phyloP scores from a whole-genome alignment of 2,113 vertebrate species.

The Semnornis frantzii region DNA sequence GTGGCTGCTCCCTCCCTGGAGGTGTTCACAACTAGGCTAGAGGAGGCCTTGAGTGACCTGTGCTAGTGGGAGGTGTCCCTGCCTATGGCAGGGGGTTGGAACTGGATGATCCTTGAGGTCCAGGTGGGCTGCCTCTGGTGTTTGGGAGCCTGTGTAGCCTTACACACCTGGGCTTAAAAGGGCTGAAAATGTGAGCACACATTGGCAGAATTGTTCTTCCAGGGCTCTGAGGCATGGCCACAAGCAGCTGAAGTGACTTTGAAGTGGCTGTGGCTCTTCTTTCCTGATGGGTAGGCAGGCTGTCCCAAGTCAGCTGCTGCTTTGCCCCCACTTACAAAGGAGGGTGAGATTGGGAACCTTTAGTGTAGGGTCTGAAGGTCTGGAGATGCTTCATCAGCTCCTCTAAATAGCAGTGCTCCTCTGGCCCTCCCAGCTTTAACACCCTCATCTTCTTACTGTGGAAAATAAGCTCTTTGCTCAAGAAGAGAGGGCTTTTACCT shows the following conservation, averaged over 20 bases:
- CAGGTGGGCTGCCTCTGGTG: too few species aligned
- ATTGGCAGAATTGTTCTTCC: background rate
- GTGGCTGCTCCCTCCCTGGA: too few species aligned
- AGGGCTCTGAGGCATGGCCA: background rate
- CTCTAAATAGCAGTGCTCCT: background rate
- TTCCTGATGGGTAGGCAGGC: rapidly evolving
- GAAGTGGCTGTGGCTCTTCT: background rate
- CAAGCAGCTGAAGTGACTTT: background rate
- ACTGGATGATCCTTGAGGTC: too few species aligned
- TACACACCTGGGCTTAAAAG: background rate
- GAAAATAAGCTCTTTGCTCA: conserved; percentile 7
- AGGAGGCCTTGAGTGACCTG: too few species aligned
- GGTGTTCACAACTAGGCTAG: too few species aligned
- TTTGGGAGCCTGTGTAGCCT: background rate
- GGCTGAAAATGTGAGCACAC: rapidly evolving
- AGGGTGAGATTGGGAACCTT: rapidly evolving
- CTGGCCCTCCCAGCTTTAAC: background rate
- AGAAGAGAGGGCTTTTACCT: background rate
- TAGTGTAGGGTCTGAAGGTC: background rate
- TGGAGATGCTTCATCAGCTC: background rate
- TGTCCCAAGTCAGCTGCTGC: background rate
- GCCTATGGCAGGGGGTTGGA: too few species aligned
- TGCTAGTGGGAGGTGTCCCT: too few species aligned
- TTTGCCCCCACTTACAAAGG: background rate
- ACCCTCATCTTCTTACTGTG: conserved; percentile 9